These are phyloP conservation scores for Strix aluco DNA, from an alignment of 2,113 vertebrate genomes.

Conservation along the genomic window DNA sequence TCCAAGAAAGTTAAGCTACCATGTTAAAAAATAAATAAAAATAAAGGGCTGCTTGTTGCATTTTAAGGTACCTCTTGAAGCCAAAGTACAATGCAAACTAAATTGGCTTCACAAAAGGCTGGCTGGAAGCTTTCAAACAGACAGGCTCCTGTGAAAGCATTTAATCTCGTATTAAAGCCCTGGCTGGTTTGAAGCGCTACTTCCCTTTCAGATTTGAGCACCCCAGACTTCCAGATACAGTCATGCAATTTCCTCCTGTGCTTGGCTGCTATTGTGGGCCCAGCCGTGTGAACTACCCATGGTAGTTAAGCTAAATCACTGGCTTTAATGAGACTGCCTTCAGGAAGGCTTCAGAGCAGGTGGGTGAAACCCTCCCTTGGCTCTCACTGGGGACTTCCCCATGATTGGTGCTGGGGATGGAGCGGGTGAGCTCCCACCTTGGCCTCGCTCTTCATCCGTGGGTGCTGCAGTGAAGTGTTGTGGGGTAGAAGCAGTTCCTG, in stretches of 20 bases:
- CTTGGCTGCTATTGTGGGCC: neutral
- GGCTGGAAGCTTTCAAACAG: slow-evolving; percentile 27
- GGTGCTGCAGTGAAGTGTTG: rapidly evolving
- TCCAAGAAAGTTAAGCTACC: neutral
- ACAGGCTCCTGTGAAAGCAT: neutral
- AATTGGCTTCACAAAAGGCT: slow-evolving; percentile 48
- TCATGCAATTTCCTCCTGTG: neutral
- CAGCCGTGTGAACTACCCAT: neutral
- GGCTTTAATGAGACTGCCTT: neutral
- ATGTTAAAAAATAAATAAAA: neutral
- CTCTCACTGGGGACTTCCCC: neutral
- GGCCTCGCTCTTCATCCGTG: neutral
- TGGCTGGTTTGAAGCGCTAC: neutral
- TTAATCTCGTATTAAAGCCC: slow-evolving; percentile 54
- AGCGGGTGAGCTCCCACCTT: neutral
- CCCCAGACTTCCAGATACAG: neutral
- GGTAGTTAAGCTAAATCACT: slow-evolving; percentile 29
- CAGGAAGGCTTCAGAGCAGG: neutral
- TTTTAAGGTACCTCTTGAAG: slow-evolving; percentile 33
- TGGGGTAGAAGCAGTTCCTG: neutral
- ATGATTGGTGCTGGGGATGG: neutral
- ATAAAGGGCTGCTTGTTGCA: neutral
- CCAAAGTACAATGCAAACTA: slow-evolving; percentile 7
- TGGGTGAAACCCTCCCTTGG: neutral
- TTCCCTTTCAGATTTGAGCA: slow-evolving; percentile 18